Evolutionary conservation across 2,888 invertebrate species (phyloP).

Genomic region (Spicauda simplicius): DNA sequence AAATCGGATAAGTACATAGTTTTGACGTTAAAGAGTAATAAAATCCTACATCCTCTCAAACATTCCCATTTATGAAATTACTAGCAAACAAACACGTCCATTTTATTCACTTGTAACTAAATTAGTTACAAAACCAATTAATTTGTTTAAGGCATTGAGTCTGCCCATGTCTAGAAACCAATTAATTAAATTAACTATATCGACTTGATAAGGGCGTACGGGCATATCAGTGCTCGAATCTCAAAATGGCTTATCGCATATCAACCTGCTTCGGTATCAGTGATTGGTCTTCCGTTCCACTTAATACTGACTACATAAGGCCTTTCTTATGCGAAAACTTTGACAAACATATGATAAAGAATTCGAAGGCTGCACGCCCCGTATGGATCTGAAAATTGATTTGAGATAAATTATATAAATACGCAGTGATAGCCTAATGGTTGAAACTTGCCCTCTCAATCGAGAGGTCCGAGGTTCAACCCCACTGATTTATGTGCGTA

Average conservation of each 20-base stretch:
- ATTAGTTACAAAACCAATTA: constrained; percentile 19
- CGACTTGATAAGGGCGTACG: constrained; percentile 23
- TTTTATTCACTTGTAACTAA: not conserved
- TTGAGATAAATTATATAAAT: not conserved
- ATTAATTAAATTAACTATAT: constrained; percentile 34
- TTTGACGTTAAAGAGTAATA: no score
- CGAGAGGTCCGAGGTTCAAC: no score
- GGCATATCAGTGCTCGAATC: constrained; percentile 25
- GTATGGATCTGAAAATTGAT: not conserved
- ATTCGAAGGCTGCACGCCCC: not conserved
- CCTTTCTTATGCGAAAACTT: constrained; percentile 4
- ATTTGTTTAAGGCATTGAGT: constrained; percentile 23
- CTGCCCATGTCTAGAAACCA: constrained; percentile 20
- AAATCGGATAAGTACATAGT: no score
- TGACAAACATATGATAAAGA: not conserved
- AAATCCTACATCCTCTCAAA: no score
- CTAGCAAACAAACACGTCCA: no score
- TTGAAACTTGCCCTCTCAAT: no score
- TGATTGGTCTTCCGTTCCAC: constrained; percentile 36
- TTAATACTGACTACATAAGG: constrained; percentile 23
- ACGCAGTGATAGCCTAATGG: no score
- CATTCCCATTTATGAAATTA: no score
- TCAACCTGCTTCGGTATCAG: constrained; percentile 35
- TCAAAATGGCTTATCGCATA: constrained; percentile 32
- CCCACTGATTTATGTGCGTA: no score